Percentiles rank a stretch among this genome's conserved stretches.
Evolutionary conservation across 1,140 invertebrate species (phyloP).

Genomic region (Achroia grisella): DNA sequence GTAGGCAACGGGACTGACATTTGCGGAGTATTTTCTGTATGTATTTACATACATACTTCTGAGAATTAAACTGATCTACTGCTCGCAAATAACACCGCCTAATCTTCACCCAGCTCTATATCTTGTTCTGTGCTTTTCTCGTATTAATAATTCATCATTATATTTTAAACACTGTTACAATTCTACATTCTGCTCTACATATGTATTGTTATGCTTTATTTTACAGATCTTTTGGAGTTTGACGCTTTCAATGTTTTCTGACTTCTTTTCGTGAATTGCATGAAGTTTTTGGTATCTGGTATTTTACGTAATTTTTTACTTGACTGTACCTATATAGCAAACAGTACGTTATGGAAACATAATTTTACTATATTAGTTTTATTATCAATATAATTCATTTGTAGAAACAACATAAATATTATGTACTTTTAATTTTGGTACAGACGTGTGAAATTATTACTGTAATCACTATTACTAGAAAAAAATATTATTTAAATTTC

Average conservation of each 20-base stretch:
- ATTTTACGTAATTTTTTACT: neutral
- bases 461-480: too few relatives aligned
- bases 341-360: too few relatives aligned
- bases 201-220: conserved; percentile 20
- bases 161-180: neutral
- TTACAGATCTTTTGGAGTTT: conserved; percentile 15
- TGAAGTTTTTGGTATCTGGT: conserved; percentile 8
- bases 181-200: conserved; percentile 1
- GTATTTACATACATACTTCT: conserved; percentile 34
- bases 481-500: too few relatives aligned
- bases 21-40: conserved; percentile 20
- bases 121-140: conserved; percentile 57
- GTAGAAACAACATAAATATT: too few relatives aligned
- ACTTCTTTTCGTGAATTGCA: conserved; percentile 18
- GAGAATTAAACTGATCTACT: conserved; percentile 36
- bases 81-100: conserved; percentile 70
- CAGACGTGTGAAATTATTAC: too few relatives aligned
- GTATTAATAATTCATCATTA: conserved; percentile 13
- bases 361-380: too few relatives aligned
- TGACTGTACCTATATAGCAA: neutral
- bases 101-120: conserved; percentile 63
- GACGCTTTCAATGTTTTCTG: conserved; percentile 20
- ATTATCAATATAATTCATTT: too few relatives aligned
- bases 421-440: too few relatives aligned
- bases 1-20: conserved; percentile 36